Base-by-base conservation (phyloP, 1,140 invertebrate genomes). In the Drosophila yakuba region DNA sequence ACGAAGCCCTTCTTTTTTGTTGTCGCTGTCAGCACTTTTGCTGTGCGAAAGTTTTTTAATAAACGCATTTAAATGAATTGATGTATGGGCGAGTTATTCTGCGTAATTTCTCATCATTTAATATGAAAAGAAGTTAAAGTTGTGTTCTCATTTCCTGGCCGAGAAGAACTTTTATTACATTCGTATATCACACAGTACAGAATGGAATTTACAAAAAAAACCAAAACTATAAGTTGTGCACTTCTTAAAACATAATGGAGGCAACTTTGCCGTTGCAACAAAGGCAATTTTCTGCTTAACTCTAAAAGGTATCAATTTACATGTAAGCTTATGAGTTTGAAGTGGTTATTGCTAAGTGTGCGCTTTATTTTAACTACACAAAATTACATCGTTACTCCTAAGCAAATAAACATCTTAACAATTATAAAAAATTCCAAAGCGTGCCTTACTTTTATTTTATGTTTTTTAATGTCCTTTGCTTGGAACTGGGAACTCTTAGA, bases 11-110 rank as follows among this genome's bases (percentile, higher is more conserved):
- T 20, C 51, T 66, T 25, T 25, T 28, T 8, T 60, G 51, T 60
- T 76, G 72, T 45, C 52, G 81, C 66, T 56, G 78, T 79, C 71
- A 79, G 80, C 79, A 32, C 62, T 59, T 79, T 82, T 85, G 48
- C 72, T 45, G n/a, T 48, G 11, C 32, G 41, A 88, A 88, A 83
- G 58, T 88, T 88, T 88, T 88, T 88, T 88, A 89, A 88, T 88
- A 89, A 88, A 82, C 81, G 68, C 72, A 88, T 88, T 88, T 83
- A 88, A 83, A 89, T 88, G 71, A 88, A 88, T 89, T 88, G 74
- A 86, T 79, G 78, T 76, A 78, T 62, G 62, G 61, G 17, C 56
- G 61, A 57, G 45, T 55, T 58, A 52, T 71, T 54, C 38, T 39
- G 39, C 32, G 66, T 80, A 68, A 68, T 69, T 74, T 59, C 47